Conservation (phyloP, 37 sponge, comb jelly and placozoan species). For the Beroe ovata region DNA sequence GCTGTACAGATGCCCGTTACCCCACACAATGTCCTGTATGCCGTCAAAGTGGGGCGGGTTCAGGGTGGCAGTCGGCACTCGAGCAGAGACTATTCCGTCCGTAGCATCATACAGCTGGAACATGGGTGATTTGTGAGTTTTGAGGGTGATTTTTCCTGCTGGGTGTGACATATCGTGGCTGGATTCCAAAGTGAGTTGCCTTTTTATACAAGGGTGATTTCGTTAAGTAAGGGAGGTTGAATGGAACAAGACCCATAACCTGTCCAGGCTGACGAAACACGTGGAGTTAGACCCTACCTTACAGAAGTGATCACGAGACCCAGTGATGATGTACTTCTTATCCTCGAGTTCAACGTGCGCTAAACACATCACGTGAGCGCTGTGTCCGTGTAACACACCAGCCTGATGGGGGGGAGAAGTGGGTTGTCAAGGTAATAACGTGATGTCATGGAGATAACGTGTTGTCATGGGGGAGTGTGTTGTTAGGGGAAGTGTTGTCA, state of each 20-base stretch:
- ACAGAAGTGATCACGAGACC: constrained; percentile 58
- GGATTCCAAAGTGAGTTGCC: no score
- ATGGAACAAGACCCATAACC: no score
- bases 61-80: constrained; percentile 49
- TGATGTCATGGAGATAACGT: not conserved
- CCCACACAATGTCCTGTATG: constrained; percentile 21
- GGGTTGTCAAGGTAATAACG: no score
- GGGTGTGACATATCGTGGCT: no score
- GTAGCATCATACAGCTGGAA: constrained; percentile 57
- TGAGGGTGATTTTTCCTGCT: no score
- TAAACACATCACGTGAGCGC: constrained; percentile 53
- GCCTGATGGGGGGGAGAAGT: no score
- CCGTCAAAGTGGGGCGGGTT: constrained; percentile 65
- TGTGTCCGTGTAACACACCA: constrained; percentile 47
- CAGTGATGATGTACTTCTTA: constrained; percentile 43
- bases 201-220: no score
- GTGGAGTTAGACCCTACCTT: no score
- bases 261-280: no score
- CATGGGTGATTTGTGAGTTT: no score
- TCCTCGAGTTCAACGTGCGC: constrained; percentile 31
- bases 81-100: constrained; percentile 38
- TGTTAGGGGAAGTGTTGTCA: not conserved
- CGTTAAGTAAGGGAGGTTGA: no score
- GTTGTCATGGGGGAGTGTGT: not conserved
- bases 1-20: constrained; percentile 37